Percentiles rank a stretch among this genome's conserved stretches.
Conservation (phyloP, 2,113 vertebrate genomes). For the Istiophorus platypterus region DNA sequence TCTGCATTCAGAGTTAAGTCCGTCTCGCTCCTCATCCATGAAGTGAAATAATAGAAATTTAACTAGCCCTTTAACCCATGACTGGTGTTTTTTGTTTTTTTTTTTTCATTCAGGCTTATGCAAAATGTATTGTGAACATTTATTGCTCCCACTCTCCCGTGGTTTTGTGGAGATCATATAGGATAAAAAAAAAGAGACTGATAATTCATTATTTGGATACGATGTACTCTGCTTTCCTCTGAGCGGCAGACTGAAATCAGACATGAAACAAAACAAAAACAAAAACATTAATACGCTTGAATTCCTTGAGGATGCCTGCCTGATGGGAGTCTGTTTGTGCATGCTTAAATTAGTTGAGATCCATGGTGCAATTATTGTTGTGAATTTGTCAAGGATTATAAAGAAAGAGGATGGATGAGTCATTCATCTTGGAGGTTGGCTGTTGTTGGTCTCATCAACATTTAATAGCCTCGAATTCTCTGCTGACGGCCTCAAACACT, state of each 20-base stretch:
- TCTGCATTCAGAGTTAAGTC: conserved; percentile 64
- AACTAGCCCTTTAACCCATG: conserved; percentile 29
- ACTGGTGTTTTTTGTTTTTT: no score
- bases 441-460: conserved; percentile 33
- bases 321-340: conserved; percentile 40
- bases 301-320: conserved; percentile 41
- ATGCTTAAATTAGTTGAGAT: conserved; percentile 44
- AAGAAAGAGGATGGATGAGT: conserved; percentile 20
- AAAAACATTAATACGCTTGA: conserved; percentile 50
- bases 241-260: conserved; percentile 21
- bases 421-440: conserved; percentile 23
- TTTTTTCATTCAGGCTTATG: conserved; percentile 37
- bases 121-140: conserved; percentile 44
- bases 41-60: conserved; percentile 45
- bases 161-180: conserved; percentile 41
- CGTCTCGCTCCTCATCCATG: conserved; percentile 27
- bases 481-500: conserved; percentile 16
- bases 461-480: conserved; percentile 31
- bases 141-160: conserved; percentile 27
- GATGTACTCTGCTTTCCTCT: conserved; percentile 5
- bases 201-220: conserved; percentile 18
- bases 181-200: neutral
- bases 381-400: conserved; percentile 44
- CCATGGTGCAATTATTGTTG: conserved; percentile 33
- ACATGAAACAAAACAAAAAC: conserved; percentile 32